Evolutionary conservation across 2,113 vertebrate genomes (phyloP).

Genomic region (Delphinapterus leucas): DNA sequence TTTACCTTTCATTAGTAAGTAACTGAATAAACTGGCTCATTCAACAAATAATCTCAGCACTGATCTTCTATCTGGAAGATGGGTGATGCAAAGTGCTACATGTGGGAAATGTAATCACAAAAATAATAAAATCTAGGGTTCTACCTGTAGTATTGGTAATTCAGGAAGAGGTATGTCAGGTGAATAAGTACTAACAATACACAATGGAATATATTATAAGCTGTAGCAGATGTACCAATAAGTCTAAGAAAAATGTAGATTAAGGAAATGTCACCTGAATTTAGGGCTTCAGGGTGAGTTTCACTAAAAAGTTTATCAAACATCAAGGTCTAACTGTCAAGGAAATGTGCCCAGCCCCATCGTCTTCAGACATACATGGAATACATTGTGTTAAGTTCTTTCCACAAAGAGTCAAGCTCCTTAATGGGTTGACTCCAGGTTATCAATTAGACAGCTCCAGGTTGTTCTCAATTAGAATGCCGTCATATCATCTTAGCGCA

Average conservation of each 20-base stretch:
- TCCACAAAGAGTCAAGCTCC: not conserved
- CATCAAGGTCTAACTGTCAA: not conserved
- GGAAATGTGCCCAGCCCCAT: not conserved
- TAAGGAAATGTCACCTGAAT: not conserved
- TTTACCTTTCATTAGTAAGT: not conserved
- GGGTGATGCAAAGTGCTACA: accelerated
- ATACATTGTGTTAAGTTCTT: not conserved
- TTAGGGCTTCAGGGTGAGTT: not conserved
- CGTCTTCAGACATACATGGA: not conserved
- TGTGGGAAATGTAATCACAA: accelerated
- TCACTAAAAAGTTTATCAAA: not conserved
- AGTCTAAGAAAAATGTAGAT: not conserved
- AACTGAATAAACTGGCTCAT: not conserved
- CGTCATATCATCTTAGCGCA: not conserved
- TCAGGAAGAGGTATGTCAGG: too few species aligned
- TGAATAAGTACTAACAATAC: not conserved
- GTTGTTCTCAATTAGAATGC: not conserved
- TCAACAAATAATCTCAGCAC: not conserved
- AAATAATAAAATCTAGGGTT: not conserved
- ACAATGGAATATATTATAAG: not conserved
- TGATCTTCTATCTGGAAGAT: not conserved
- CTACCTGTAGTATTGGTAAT: not conserved
- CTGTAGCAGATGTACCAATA: not conserved
- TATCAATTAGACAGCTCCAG: too few species aligned
- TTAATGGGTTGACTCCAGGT: not conserved